Evolutionary conservation across 2,888 invertebrate genomes (phyloP), one percentile per base, ranked within the genome.

Genomic region (Oxystoma pomonae): DNA sequence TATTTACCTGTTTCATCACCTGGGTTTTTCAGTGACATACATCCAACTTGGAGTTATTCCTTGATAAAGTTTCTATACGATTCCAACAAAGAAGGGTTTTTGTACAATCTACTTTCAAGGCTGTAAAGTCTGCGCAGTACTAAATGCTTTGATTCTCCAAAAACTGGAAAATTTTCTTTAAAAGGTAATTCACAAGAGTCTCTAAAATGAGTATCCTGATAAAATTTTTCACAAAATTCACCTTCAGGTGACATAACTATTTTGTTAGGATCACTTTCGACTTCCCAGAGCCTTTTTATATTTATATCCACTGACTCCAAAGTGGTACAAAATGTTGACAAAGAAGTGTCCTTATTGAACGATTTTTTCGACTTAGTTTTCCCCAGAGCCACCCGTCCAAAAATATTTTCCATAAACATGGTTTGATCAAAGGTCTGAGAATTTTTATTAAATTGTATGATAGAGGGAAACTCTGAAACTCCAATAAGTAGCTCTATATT

Each of bases 11-110:
- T 9, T n/a, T 16, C 19, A n/a, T 57, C 20, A n/a, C 5, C n/a
- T 5, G 20, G 20, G 5, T 9, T 18, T 5, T 12, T 19, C 7
- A 7, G 19, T 2, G 57, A 20, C 57, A 57, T 57, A 18, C 18
- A 20, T 12, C 57, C 57, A 18, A n/a, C 3, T 9, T 57, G 17
- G 7, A 57, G 19, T 12, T 57, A 57, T 20, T 57, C 57, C n/a
- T 20, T 18, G 17, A 57, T 57, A 20, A 57, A 57, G n/a, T 53
- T n/a, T n/a, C n/a, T 53, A 53, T 53, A 53, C 53, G 19, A 53
- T 16, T 53, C n/a, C 17, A 3, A 19, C 53, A 53, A 53, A 53
- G 53, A 16, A 17, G 53, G 53, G 53, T 53, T 53, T 17, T 53
- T 16, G n/a, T 53, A 53, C 19, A 53, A 53, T n/a, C 53, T 53